Conservation (phyloP, 2,797 vertebrate species). For the Cyprinodon diabolis region DNA sequence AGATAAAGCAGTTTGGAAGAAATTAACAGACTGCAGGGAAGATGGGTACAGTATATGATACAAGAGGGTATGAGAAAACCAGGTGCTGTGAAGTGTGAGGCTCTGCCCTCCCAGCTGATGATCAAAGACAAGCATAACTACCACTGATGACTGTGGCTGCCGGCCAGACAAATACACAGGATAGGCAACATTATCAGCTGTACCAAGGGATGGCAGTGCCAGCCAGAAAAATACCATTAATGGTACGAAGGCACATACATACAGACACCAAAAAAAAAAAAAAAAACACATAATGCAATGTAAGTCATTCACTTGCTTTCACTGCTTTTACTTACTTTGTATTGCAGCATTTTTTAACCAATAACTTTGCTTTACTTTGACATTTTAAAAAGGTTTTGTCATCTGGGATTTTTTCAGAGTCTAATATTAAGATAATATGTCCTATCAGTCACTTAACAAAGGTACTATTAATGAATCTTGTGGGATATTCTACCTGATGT, state of each 20-base stretch:
- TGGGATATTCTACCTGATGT: constrained; percentile 67
- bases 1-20: constrained; percentile 66
- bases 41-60: constrained; percentile 29
- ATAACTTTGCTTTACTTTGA: constrained; percentile 46
- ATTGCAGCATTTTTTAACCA: constrained; percentile 42
- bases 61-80: constrained; percentile 54
- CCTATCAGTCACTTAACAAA: constrained; percentile 51
- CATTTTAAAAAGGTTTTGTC: constrained; percentile 42
- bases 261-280: constrained; percentile 26
- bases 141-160: constrained; percentile 65
- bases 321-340: constrained; percentile 50
- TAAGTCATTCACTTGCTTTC: constrained; percentile 50
- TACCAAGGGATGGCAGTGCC: constrained; percentile 35
- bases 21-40: constrained; percentile 54
- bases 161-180: constrained; percentile 59
- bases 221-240: constrained; percentile 33
- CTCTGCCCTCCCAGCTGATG: constrained; percentile 70
- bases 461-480: constrained; percentile 79
- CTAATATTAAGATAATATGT: constrained; percentile 48
- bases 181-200: constrained; percentile 42
- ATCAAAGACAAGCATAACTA: constrained; percentile 76
- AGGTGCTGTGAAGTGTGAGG: constrained; percentile 76
- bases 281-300: constrained; percentile 34
- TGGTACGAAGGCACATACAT: constrained; percentile 17
- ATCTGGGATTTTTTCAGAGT: constrained; percentile 56